A percentile compares a stretch with the other conserved stretches of the same genome.
These are phyloP conservation scores for Platerodrilus igneus DNA, from an alignment of 2,888 invertebrate species.

Conservation along the genomic window DNA sequence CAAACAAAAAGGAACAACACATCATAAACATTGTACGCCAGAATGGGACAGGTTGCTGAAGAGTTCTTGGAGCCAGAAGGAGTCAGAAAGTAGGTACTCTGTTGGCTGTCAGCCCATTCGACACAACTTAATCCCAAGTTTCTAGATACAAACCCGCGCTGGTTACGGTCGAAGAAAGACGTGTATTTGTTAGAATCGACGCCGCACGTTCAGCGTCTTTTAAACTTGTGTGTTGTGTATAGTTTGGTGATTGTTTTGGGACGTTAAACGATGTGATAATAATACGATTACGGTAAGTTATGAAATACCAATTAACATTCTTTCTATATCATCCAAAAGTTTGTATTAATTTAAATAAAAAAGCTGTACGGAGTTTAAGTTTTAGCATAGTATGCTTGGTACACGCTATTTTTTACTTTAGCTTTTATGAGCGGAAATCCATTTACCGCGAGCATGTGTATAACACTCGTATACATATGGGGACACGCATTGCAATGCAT, in stretches of 20 bases:
- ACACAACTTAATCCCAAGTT: constrained; percentile 46
- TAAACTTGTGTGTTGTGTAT: constrained; percentile 13
- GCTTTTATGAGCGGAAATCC: constrained; percentile 24
- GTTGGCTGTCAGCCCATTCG: constrained; percentile 41
- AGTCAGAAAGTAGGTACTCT: constrained; percentile 30
- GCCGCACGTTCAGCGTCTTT: too few relatives aligned
- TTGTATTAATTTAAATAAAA: too few relatives aligned
- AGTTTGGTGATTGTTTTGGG: too few relatives aligned
- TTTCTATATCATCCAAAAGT: too few relatives aligned
- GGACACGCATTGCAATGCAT: constrained; percentile 10
- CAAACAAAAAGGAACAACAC: constrained; percentile 36
- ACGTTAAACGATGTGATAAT: too few relatives aligned
- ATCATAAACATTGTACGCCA: constrained; percentile 30
- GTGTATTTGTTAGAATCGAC: constrained; percentile 16
- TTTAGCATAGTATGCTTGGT: too few relatives aligned
- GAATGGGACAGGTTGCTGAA: constrained; percentile 24
- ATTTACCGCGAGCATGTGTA: constrained; percentile 20
- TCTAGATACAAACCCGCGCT: constrained; percentile 40
- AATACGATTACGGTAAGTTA: too few relatives aligned
- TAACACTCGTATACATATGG: too few relatives aligned
- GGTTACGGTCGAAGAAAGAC: constrained; percentile 31
- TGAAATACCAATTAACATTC: too few relatives aligned
- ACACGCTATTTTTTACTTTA: constrained; percentile 17
- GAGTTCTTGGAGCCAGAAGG: constrained; percentile 28
- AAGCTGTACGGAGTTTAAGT: too few relatives aligned